Conservation (phyloP, 2,797 vertebrate species). For the Huso huso region DNA sequence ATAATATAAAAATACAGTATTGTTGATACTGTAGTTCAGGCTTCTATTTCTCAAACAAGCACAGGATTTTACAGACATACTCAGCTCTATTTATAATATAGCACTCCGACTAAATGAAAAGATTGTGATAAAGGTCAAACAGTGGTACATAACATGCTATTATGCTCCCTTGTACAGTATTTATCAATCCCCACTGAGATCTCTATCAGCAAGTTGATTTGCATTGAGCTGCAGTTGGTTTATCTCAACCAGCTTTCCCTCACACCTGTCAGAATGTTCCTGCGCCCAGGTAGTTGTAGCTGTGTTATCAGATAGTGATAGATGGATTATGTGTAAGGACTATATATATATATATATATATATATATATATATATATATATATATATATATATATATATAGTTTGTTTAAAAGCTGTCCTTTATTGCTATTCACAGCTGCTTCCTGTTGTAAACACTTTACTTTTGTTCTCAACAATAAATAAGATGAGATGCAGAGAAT, state of each 20-base stretch:
- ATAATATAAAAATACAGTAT: background rate
- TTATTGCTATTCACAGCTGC: constrained; percentile 71
- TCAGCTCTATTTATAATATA: background rate
- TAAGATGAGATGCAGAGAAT: constrained; percentile 59
- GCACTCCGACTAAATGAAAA: constrained; percentile 25
- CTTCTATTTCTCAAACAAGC: background rate
- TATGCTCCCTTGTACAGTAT: constrained; percentile 71
- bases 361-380: no score
- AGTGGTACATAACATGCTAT: constrained; percentile 71
- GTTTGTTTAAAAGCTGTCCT: constrained; percentile 39
- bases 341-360: constrained; percentile 28
- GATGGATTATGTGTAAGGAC: constrained; percentile 67
- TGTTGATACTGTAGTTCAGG: no score
- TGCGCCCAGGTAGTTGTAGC: constrained; percentile 71
- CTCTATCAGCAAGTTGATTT: constrained; percentile 77
- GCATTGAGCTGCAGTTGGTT: constrained; percentile 76
- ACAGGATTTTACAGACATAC: background rate
- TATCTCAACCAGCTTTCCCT: constrained; percentile 77
- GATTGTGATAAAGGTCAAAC: constrained; percentile 72
- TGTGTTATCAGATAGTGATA: constrained; percentile 74
- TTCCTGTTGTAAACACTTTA: constrained; percentile 68
- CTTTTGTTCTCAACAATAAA: constrained; percentile 69
- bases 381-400: no score
- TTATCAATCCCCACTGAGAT: constrained; percentile 76
- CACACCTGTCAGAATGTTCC: constrained; percentile 78